These are phyloP conservation scores for Archilochus colubris DNA, from an alignment of 2,113 vertebrate genomes.

Conservation along the genomic window DNA sequence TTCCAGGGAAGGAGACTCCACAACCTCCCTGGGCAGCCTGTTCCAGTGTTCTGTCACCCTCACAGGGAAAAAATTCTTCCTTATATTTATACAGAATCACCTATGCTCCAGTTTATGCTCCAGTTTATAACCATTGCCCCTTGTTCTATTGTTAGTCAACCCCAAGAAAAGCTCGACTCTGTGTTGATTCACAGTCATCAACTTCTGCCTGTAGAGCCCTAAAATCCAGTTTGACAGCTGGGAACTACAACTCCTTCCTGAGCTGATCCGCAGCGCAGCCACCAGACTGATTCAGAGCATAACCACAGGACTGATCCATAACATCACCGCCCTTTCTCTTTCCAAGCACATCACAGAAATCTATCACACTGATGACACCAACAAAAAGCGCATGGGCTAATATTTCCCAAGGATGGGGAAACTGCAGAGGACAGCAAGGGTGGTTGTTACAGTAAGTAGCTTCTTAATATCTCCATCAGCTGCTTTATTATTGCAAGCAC, in stretches of 20 bases:
- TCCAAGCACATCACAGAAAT: neutral
- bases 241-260: neutral
- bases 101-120: no score
- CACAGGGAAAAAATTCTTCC: no score
- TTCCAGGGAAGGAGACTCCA: no score
- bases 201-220: neutral
- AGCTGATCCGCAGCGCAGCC: neutral
- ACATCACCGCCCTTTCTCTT: neutral
- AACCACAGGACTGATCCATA: accelerated
- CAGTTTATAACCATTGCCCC: no score
- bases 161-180: no score
- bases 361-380: neutral
- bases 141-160: no score
- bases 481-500: neutral
- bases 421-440: neutral
- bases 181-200: neutral
- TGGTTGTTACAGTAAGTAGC: neutral
- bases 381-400: neutral
- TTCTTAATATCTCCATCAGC: neutral
- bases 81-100: no score
- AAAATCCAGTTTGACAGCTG: neutral
- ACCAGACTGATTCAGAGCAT: neutral
- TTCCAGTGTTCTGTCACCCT: no score
- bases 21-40: no score
- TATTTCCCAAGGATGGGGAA: neutral